Base-by-base conservation (phyloP, 2,113 vertebrate genomes). In the Sprattus sprattus region DNA sequence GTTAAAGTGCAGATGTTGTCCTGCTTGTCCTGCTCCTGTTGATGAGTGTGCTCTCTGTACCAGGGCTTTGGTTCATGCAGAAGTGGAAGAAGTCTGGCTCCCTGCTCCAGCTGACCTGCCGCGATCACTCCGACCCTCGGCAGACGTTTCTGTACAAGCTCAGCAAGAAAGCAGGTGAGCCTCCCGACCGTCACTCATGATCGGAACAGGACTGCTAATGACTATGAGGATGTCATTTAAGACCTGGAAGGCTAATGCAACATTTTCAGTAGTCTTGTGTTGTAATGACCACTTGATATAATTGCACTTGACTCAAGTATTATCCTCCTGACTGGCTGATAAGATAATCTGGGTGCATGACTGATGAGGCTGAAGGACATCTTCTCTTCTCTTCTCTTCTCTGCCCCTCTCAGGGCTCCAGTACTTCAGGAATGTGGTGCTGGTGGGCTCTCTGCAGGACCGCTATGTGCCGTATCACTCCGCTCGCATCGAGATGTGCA, bases 1-100 rank as follows among this genome's bases (percentile, higher is more conserved):
- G n/a, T n/a, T n/a, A n/a, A n/a, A n/a, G n/a, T n/a, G n/a, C n/a
- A n/a, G n/a, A n/a, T n/a, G n/a, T n/a, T 49, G 10, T 81, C 82
- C 46, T 84, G 2, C 83, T 84, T 6, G 2, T 3, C 20, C 28
- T 39, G 25, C 16, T 44, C 45, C 6, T 57, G 44, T 64, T 80
- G 1, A 45, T 0, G 44, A 22, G 0, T 52, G 6, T 45, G 13
- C 46, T 83, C 16, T 84, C 45, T 83, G 22, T 45, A 22, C 81
- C 88, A 99, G 98, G 98, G 82, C 96, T 99, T 85, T 99, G 98
- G 98, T 99, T 99, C 94, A 99, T 99, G 98, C 98, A 99, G 94
- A 99, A 99, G 91, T 99, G 98, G 98, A 99, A 99, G 94, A 99
- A 99, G 88, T 99, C 98, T 8, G 98, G 98, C 22, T 99, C 98